Evolutionary conservation across 2,113 vertebrate genomes (phyloP), one percentile per base, ranked within the genome.

Genomic region (Reinhardtius hippoglossoides): DNA sequence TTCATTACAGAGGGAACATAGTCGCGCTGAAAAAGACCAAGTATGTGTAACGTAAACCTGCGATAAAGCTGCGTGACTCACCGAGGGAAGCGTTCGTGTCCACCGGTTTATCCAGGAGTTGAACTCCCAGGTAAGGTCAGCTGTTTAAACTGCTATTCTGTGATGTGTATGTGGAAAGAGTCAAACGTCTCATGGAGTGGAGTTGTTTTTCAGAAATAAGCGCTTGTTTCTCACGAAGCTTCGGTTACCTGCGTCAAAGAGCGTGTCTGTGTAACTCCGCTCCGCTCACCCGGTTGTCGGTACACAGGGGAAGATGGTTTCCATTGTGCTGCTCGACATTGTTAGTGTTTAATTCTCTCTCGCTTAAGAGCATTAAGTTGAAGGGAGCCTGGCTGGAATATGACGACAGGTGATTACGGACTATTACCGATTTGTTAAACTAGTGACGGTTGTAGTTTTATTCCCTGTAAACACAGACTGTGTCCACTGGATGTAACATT

Each of bases 381-480:
- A 68, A 75, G 20, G 71, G 54, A 69, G 46, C 23, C 59, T 37
- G 78, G 52, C 26, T 72, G 80, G 9, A 68, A 59, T 71, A 35
- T 61, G 82, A 89, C 87, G 87, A 81, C 86, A 91, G 87, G 86
- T 87, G 88, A 81, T 77, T 60, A 40, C 44, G 3, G 35, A 57
- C 63, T 15, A 18, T 59, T 59, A 31, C 35, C 48, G 23, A n/a
- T 76, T 55, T 62, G 3, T 27, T 37, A 24, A 20, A 50, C 44
- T 27, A 10, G 9, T 6, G 31, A 6, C 31, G 6, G 24, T 63
- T 57, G 13, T 23, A n/a, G 9, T 50, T 37, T 73, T 24, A 20
- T 55, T 20, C 5, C 9, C 3, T 2, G 7, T 15, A 52, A 26
- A 69, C 27, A 1, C 16, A 37, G 31, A 13, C 18, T 12, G 4